Conservation (phyloP, 1,140 invertebrate species). For the Dreissena polymorpha region DNA sequence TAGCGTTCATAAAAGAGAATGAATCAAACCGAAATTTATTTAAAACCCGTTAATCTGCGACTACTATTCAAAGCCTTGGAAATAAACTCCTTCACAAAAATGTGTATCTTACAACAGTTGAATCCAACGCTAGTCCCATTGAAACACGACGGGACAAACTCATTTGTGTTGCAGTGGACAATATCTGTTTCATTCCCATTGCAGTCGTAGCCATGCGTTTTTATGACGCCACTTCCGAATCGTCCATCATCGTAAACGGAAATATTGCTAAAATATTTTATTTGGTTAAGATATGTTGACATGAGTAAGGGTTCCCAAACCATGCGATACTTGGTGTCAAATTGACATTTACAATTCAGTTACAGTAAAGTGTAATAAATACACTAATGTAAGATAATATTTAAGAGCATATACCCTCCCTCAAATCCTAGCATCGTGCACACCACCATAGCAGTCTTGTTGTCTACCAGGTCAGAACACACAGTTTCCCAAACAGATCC, state of each 20-base stretch:
- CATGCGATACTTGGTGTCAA: not conserved
- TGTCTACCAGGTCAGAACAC: slow-evolving; percentile 6
- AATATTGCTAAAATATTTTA: not conserved
- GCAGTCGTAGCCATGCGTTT: not conserved
- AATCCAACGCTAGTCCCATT: not conserved
- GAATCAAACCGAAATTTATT: no score
- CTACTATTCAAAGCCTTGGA: no score
- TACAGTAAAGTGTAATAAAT: not conserved
- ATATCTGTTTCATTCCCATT: slow-evolving; percentile 37
- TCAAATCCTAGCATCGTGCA: slow-evolving; percentile 32
- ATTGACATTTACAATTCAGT: not conserved
- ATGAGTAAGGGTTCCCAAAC: not conserved
- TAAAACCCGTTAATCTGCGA: no score
- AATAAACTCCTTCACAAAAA: no score
- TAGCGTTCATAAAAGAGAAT: no score
- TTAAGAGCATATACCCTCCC: slow-evolving; percentile 9
- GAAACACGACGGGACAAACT: not conserved
- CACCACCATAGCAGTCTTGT: slow-evolving; percentile 9
- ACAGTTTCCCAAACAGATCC: not conserved
- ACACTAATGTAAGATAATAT: not conserved
- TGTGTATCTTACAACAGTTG: slow-evolving; percentile 28
- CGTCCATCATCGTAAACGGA: not conserved
- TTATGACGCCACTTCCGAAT: not conserved
- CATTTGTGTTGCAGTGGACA: not conserved
- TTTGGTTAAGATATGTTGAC: not conserved